Evolutionary conservation across 2,888 invertebrate species (phyloP), one percentile per base, ranked within the genome.

Genomic region (Pyrgus malvae): DNA sequence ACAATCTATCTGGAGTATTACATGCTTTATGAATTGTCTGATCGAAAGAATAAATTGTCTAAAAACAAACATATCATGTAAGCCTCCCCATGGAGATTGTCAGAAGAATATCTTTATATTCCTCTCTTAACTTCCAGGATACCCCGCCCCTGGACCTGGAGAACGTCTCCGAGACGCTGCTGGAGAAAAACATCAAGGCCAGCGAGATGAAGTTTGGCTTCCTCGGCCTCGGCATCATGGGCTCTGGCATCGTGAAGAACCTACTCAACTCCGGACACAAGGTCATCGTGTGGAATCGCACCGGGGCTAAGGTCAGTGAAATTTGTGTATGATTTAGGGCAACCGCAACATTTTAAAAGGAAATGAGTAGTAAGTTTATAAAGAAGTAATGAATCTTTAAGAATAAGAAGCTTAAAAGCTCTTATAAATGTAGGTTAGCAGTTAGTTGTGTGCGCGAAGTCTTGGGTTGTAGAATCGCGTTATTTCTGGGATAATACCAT

Each of bases 191-290:
- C 65, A 97, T 98, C 63, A 93, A 93, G 58, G 95, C 98, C 0
- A 97, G 98, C 16, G 92, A 92, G 62, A 92, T 96, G 83, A 95
- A 94, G 74, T 98, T 99, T 78, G 99, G 99, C 21, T 98, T 99
- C 86, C 93, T 99, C 21, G 99, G 99, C 0, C 92, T 99, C 25
- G 98, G 98, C 54, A 96, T 97, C 74, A 98, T 99, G 96, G 98
- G 98, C 45, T 94, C 95, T 57, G 97, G 97, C 19, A 96, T 99
- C 74, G 98, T 98, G 12, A 98, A 97, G 91, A 98, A 98, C 82
- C 92, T 99, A 49, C 93, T 98, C 70, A 95, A 96, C 82, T 97
- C 98, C 3, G 98, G 98, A 0, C 98, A 99, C 78, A 95, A 95
- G 74, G 97, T 99, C 48, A 93, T 96, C 64, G 94, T 99, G 49